Evolutionary conservation across 2,113 vertebrate genomes (phyloP), one percentile per base, ranked within the genome.

Genomic region (Petaurus breviceps): DNA sequence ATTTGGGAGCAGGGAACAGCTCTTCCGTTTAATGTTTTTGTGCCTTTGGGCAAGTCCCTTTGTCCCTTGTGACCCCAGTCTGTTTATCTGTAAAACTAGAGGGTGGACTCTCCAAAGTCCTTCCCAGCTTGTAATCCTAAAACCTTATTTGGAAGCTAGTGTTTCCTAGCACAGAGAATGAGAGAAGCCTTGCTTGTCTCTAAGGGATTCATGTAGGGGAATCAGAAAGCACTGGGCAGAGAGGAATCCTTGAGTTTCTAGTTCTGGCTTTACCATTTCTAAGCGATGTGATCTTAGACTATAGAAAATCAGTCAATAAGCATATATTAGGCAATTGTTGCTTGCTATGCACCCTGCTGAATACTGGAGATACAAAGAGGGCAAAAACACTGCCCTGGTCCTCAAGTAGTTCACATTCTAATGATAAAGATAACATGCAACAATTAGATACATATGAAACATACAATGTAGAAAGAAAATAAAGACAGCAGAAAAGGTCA

Each of bases 11-110:
- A 84, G 37, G 0, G 6, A 84, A 84, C 19, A 84, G 19, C n/a
- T 84, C 49, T 89, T 22, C 1, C 0, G 61, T 91, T 92, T 14
- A 91, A 0, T 89, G 43, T 51, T 91, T 96, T 0, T 77, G 52
- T 61, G 91, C 95, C 96, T 47, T 95, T 84, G 47, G 93, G 3
- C 37, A 91, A 96, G 49, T 92, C 43, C 14, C 43, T 93, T 91
- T 61, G 90, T 68, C 43, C 10, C 57, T 46, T 3, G 19, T 28
- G 49, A 43, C 37, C 96, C 94, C 94, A 53, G 61, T 93, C 51
- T 96, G 95, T 57, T 96, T 92, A 52, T 4, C 92, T 91, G 12
- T 23, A 26, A 53, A 91, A 19, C 12, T 31, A 43, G 61, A 23
- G 68, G 68, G 16, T 84, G n/a, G 68, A 43, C 37, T 84, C 19